phyloP scores from a whole-genome alignment of 2,113 vertebrate species.

The Cariama cristata region DNA sequence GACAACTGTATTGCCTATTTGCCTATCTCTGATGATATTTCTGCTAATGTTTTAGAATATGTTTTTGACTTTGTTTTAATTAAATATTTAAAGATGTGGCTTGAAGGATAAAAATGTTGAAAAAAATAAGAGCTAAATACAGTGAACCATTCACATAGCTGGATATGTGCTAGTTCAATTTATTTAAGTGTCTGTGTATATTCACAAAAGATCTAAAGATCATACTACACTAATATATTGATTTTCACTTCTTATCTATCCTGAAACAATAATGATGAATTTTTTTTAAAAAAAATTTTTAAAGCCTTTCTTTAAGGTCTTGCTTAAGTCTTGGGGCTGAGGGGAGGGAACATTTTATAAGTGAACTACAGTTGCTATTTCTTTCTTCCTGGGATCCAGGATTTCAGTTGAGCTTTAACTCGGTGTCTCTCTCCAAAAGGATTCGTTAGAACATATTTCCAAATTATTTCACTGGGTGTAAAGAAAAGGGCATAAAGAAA shows the following conservation, averaged over 20 bases:
- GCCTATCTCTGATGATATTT: neutral
- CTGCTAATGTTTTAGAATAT: neutral
- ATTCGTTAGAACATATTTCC: neutral
- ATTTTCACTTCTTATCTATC: neutral
- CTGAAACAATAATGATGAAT: neutral
- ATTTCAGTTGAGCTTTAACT: neutral
- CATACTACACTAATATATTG: neutral
- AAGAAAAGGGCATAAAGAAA: neutral
- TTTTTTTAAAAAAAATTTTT: neutral
- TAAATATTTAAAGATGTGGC: neutral
- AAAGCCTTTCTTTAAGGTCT: neutral
- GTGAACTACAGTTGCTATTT: neutral
- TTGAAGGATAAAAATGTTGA: neutral
- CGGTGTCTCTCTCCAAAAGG: neutral
- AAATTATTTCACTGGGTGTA: neutral
- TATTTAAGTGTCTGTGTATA: neutral
- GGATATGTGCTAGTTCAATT: neutral
- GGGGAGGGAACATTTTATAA: neutral
- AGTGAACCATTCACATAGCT: neutral
- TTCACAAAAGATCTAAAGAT: neutral
- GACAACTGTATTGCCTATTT: neutral
- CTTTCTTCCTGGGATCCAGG: neutral
- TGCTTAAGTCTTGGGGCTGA: neutral
- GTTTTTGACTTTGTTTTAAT: neutral
- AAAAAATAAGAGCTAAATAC: neutral